A percentile compares a stretch with the other conserved stretches of the same genome.
Evolutionary conservation across 1,140 invertebrate genomes (phyloP).

Genomic region (Chelonus insularis): DNA sequence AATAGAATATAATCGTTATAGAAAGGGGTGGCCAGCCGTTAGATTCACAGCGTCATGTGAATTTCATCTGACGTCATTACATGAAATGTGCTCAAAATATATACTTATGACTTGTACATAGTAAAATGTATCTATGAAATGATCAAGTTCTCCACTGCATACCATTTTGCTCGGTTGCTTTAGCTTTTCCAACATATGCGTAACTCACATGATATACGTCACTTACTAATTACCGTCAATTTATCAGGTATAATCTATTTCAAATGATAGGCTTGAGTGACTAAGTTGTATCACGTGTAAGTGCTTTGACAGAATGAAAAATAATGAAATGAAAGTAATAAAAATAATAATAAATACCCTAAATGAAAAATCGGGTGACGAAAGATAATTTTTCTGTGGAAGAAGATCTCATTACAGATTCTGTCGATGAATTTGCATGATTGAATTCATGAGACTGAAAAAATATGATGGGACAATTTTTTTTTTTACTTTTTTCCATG

Average conservation of each 20-base stretch:
- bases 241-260: constrained; percentile 11
- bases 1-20: not conserved
- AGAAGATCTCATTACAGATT: constrained; percentile 25
- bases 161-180: not conserved
- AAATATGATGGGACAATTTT: constrained; percentile 15
- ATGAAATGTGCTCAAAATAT: not conserved
- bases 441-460: constrained; percentile 21
- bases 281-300: not conserved
- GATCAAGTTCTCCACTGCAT: not conserved
- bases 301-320: not conserved
- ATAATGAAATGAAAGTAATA: not conserved
- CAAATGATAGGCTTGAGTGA: not conserved
- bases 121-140: not conserved
- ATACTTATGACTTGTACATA: not conserved
- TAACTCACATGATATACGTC: constrained; percentile 3
- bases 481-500: not conserved
- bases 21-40: not conserved
- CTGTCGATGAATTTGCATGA: constrained; percentile 23
- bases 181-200: not conserved
- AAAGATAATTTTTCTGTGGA: not conserved
- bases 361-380: not conserved
- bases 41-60: not conserved
- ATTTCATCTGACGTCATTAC: constrained; percentile 11
- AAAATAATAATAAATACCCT: not conserved
- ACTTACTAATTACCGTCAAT: not conserved